phyloP scores from a whole-genome alignment of 2,113 vertebrate genomes.

The Xenopus laevis region DNA sequence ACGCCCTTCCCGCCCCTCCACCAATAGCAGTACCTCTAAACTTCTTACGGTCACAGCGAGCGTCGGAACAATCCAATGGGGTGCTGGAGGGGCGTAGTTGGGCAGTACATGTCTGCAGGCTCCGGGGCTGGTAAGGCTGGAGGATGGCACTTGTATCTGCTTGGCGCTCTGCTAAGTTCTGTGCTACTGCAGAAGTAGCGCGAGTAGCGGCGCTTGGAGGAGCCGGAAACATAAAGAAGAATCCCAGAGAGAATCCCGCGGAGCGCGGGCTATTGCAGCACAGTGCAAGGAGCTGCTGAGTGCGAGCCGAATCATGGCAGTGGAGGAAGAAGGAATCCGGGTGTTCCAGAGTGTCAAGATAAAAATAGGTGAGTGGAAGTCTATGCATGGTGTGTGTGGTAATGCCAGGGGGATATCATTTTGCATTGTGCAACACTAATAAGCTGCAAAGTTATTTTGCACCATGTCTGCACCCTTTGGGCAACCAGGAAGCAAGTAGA shows the following conservation, averaged over 20 bases:
- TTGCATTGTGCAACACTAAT: too few relatives aligned
- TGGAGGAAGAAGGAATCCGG: conserved; percentile 91
- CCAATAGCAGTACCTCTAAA: too few relatives aligned
- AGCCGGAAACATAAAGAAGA: conserved; percentile 14
- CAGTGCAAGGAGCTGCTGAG: background rate
- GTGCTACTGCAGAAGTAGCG: background rate
- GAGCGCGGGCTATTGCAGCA: background rate
- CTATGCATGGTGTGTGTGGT: background rate
- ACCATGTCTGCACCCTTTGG: too few relatives aligned
- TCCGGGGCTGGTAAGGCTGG: background rate
- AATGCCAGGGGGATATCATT: background rate
- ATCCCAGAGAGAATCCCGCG: conserved; percentile 1
- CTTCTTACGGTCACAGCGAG: too few relatives aligned
- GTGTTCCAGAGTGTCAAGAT: conserved; percentile 95
- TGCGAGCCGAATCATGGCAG: conserved; percentile 71
- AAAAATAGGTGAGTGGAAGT: conserved; percentile 80
- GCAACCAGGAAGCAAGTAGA: too few relatives aligned
- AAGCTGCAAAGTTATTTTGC: too few relatives aligned
- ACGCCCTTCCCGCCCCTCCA: too few relatives aligned
- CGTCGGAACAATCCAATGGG: too few relatives aligned
- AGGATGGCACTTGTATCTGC: background rate
- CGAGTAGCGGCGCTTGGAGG: background rate
- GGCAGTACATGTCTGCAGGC: too few relatives aligned
- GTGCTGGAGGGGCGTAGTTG: too few relatives aligned
- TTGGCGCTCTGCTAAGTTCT: conserved; percentile 7